These are phyloP conservation scores for Oscheius sp. DNA, from an alignment of 1,140 invertebrate genomes.

Conservation along the genomic window DNA sequence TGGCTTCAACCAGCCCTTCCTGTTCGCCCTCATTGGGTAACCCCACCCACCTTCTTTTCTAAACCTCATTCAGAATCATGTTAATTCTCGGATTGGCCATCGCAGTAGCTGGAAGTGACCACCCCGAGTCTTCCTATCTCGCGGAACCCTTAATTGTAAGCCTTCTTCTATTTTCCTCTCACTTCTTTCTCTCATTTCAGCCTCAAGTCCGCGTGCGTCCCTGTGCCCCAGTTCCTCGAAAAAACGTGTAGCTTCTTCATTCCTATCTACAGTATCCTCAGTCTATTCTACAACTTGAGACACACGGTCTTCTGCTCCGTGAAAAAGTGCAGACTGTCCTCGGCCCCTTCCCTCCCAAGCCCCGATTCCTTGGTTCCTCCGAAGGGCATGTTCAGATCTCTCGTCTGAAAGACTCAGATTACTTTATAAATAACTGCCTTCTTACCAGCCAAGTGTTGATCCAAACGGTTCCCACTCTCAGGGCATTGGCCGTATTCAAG, in stretches of 20 bases:
- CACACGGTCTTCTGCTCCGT: slow-evolving; percentile 69
- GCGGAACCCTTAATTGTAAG: neutral
- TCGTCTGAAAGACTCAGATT: slow-evolving; percentile 37
- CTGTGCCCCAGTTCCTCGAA: neutral
- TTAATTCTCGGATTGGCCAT: neutral
- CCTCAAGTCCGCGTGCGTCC: neutral
- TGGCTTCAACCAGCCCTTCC: neutral
- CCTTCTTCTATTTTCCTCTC: neutral
- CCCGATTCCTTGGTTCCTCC: slow-evolving; percentile 69
- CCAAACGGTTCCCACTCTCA: slow-evolving; percentile 67
- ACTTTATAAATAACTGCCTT: slow-evolving; percentile 7
- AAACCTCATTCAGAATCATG: neutral
- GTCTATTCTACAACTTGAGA: slow-evolving; percentile 54
- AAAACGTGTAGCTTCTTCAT: neutral
- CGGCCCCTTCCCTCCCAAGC: slow-evolving; percentile 66
- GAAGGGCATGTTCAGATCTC: slow-evolving; percentile 69
- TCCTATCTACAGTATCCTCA: no score
- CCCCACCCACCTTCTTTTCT: neutral
- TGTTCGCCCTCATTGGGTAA: slow-evolving; percentile 1
- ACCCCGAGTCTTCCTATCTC: neutral
- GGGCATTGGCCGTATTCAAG: slow-evolving; percentile 62
- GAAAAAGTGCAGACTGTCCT: slow-evolving; percentile 68
- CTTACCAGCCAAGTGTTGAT: slow-evolving; percentile 68
- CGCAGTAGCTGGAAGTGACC: neutral
- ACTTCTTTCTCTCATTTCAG: neutral